Conservation (phyloP, 2,888 invertebrate genomes). For the Megamerina dolium region DNA sequence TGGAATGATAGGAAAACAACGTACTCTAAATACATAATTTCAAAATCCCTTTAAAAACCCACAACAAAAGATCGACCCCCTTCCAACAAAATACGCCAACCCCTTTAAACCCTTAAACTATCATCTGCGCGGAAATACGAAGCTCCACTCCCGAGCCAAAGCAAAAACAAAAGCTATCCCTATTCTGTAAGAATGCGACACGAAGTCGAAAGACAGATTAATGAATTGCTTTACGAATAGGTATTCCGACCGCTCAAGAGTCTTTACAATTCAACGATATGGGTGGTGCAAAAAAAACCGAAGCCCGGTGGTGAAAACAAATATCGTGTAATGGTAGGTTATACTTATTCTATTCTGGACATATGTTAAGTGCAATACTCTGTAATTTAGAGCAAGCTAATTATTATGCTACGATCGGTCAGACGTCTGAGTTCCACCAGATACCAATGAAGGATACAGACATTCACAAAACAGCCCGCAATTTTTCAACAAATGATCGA, state of each 20-base stretch:
- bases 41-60: too few species aligned
- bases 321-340: slow-evolving; percentile 20
- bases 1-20: too few species aligned
- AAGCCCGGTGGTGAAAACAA: slow-evolving; percentile 19
- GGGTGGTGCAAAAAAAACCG: slow-evolving; percentile 25
- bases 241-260: slow-evolving; percentile 32
- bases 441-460: slow-evolving; percentile 18
- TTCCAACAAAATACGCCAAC: too few species aligned
- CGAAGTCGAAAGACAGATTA: slow-evolving; percentile 37
- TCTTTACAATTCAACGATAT: slow-evolving; percentile 28
- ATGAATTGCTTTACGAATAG: slow-evolving; percentile 29
- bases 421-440: slow-evolving; percentile 28
- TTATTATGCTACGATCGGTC: slow-evolving; percentile 24
- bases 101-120: too few species aligned
- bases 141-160: slow-evolving; percentile 23
- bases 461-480: slow-evolving; percentile 21
- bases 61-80: too few species aligned
- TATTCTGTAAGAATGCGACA: slow-evolving; percentile 35
- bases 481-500: too few species aligned
- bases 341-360: slow-evolving; percentile 22
- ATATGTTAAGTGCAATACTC: slow-evolving; percentile 18
- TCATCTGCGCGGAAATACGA: too few species aligned
- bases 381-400: slow-evolving; percentile 22
- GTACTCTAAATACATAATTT: too few species aligned
- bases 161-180: slow-evolving; percentile 39